Conservation (phyloP, 2,113 vertebrate species). For the Mesembrinibis cayennensis region DNA sequence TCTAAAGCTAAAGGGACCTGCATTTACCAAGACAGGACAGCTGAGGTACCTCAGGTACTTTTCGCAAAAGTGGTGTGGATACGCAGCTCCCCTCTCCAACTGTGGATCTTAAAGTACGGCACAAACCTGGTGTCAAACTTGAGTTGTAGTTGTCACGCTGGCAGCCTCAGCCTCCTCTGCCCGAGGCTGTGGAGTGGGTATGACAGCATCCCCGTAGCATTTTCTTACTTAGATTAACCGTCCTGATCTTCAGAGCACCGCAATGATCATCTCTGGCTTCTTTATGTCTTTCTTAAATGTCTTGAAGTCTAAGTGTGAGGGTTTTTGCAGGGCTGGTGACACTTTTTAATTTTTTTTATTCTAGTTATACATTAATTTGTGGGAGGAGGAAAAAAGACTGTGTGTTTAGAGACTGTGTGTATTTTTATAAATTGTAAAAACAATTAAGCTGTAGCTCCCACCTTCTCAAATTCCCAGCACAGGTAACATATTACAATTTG, state of each 20-base stretch:
- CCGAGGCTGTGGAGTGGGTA: accelerated
- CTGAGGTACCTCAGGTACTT: neutral
- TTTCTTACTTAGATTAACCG: neutral
- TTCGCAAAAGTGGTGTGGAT: neutral
- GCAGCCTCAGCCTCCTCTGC: neutral
- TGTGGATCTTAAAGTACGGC: neutral
- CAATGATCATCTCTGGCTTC: neutral
- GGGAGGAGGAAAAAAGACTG: neutral
- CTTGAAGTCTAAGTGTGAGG: neutral
- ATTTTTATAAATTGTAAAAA: neutral
- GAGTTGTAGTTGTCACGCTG: neutral
- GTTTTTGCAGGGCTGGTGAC: neutral
- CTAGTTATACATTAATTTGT: neutral
- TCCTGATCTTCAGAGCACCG: neutral
- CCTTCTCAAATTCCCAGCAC: neutral
- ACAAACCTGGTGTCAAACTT: neutral
- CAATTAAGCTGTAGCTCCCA: neutral
- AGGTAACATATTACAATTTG: neutral
- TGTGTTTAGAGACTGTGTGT: neutral
- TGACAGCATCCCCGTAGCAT: neutral
- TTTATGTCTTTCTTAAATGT: neutral
- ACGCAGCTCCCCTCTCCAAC: neutral
- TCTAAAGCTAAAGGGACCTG: slow-evolving; percentile 6
- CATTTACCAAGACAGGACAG: neutral
- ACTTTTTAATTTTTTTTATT: neutral